Evolutionary conservation across 2,797 vertebrate genomes (phyloP).

Genomic region (Muscicapa striata): DNA sequence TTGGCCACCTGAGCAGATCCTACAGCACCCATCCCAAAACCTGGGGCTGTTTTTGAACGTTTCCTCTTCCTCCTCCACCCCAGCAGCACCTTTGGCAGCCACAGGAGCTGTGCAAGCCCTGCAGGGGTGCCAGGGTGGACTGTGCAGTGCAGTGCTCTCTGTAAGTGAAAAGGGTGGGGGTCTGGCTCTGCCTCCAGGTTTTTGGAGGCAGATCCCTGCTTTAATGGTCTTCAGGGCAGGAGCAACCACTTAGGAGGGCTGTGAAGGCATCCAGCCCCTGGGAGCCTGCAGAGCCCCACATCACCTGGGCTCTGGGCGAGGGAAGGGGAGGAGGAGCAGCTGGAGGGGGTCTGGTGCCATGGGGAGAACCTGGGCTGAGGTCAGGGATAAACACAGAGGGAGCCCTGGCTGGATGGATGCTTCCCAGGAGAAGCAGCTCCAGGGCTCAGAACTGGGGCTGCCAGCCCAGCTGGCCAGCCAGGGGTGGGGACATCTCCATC

Average conservation of each 20-base stretch:
- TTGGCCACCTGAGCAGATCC: background rate
- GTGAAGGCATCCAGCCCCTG: background rate
- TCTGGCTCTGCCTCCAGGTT: background rate
- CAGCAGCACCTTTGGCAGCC: background rate
- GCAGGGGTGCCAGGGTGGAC: background rate
- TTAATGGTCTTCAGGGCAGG: background rate
- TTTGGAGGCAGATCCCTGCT: background rate
- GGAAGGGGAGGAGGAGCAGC: background rate
- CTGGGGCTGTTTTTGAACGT: background rate
- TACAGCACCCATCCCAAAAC: accelerated
- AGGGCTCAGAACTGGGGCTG: background rate
- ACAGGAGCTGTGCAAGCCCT: background rate
- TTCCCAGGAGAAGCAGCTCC: background rate
- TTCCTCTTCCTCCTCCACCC: background rate
- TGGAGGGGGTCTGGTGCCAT: background rate
- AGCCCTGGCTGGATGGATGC: background rate
- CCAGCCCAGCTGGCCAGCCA: background rate
- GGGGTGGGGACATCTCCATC: accelerated
- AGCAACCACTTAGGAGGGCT: accelerated
- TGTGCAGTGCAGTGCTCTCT: background rate
- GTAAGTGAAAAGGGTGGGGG: accelerated
- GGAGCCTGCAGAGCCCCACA: background rate
- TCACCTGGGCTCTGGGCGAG: background rate
- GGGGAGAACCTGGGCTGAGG: background rate
- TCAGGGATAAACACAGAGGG: background rate